Percentiles rank a stretch among this genome's conserved stretches.
Evolutionary conservation across 2,888 invertebrate species (phyloP).

Genomic region (Drosophila ustulata): DNA sequence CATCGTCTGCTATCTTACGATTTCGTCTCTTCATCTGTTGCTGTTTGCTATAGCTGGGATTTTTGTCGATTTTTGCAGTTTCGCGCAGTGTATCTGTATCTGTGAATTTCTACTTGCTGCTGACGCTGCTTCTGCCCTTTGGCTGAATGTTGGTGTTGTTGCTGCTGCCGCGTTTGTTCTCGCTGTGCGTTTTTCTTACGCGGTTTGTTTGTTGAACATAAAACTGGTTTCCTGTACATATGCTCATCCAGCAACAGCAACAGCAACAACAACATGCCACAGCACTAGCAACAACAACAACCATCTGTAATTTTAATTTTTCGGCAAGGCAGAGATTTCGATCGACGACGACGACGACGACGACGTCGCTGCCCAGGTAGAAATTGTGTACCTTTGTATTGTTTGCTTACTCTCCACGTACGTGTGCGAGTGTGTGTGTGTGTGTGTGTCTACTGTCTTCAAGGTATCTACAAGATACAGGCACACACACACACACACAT

Average conservation of each 20-base stretch:
- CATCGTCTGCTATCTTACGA: no score
- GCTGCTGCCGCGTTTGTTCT: conserved; percentile 60
- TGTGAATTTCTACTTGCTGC: conserved; percentile 68
- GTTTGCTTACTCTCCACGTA: conserved; percentile 46
- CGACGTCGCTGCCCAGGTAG: conserved; percentile 70
- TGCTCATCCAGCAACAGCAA: conserved; percentile 73
- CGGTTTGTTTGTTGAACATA: conserved; percentile 77
- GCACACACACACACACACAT: conserved; percentile 28
- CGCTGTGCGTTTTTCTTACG: conserved; percentile 71
- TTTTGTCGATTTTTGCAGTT: not conserved
- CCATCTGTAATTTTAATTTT: conserved; percentile 78
- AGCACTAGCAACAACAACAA: conserved; percentile 54
- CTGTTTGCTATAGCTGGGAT: not conserved
- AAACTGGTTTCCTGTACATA: conserved; percentile 81
- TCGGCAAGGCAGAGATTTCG: conserved; percentile 79
- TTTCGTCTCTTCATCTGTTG: no score
- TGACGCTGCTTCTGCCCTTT: conserved; percentile 56
- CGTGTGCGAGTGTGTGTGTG: conserved; percentile 46
- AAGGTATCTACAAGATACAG: conserved; percentile 63
- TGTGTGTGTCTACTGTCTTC: conserved; percentile 60
- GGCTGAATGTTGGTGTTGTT: conserved; percentile 42
- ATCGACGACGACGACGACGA: conserved; percentile 59
- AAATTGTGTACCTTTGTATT: conserved; percentile 74
- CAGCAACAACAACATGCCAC: conserved; percentile 26
- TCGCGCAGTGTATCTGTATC: conserved; percentile 47